Evolutionary conservation across 2,888 invertebrate genomes (phyloP).

Genomic region (Latrodectus hesperus): DNA sequence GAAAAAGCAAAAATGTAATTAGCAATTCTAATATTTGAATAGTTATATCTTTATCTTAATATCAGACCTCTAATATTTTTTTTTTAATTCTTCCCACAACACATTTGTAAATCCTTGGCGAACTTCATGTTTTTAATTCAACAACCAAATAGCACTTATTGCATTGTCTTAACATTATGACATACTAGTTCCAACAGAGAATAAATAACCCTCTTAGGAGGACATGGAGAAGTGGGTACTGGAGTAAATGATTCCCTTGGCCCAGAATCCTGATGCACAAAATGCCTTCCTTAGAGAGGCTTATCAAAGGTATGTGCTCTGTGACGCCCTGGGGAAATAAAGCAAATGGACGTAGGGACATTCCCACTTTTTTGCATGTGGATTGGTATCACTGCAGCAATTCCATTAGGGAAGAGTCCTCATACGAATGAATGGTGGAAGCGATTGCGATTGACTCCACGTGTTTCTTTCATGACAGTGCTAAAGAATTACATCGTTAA

Average conservation of each 20-base stretch:
- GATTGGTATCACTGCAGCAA: not conserved
- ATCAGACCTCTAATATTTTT: too few species aligned
- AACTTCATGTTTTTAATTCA: too few species aligned
- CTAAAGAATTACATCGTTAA: not conserved
- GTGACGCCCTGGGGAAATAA: conserved; percentile 34
- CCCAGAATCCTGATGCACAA: not conserved
- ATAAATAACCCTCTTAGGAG: not conserved
- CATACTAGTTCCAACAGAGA: not conserved
- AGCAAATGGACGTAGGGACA: conserved; percentile 38
- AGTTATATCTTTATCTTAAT: too few species aligned
- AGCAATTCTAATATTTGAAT: too few species aligned
- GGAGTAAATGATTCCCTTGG: not conserved
- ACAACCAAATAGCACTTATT: too few species aligned
- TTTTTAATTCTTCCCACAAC: too few species aligned
- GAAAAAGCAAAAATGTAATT: too few species aligned
- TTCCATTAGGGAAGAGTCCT: not conserved
- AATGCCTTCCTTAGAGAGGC: conserved; percentile 9
- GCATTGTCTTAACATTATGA: too few species aligned
- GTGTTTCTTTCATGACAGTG: not conserved
- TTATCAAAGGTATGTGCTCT: conserved; percentile 6
- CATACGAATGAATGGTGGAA: too few species aligned
- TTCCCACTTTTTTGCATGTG: conserved; percentile 8
- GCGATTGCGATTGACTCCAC: not conserved
- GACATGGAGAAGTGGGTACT: not conserved
- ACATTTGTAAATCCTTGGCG: too few species aligned